phyloP scores from a whole-genome alignment of 2,113 vertebrate species.

The Neotragus pygmaeus region DNA sequence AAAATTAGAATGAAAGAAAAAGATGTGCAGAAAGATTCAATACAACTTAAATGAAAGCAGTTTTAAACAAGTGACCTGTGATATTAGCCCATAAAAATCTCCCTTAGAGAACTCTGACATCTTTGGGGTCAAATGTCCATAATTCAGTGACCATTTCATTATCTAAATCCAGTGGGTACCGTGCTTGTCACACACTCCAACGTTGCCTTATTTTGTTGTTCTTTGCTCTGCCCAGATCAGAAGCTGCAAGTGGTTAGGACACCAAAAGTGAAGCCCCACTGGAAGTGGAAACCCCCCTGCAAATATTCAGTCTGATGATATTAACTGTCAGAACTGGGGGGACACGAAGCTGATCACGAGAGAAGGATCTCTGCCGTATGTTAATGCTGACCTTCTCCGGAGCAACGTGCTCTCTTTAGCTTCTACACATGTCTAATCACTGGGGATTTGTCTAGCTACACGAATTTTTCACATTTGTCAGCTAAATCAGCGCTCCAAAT shows the following conservation, averaged over 20 bases:
- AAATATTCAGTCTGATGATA: not conserved
- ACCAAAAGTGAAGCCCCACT: not conserved
- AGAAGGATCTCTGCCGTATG: not conserved
- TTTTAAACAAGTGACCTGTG: slow-evolving; percentile 7
- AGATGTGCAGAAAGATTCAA: not conserved
- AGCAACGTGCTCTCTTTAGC: slow-evolving; percentile 28
- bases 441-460: slow-evolving; percentile 66
- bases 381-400: slow-evolving; percentile 53
- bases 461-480: slow-evolving; percentile 73
- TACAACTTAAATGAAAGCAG: not conserved
- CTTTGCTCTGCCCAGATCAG: not conserved
- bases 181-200: not conserved
- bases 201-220: not conserved
- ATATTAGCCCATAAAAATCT: not conserved
- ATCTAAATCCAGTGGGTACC: not conserved
- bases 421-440: slow-evolving; percentile 59
- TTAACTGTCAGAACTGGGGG: not conserved
- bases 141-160: not conserved
- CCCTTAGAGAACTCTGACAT: not conserved
- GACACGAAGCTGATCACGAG: not conserved
- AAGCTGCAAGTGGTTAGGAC: not conserved
- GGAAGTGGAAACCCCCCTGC: not conserved
- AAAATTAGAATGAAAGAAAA: not conserved
- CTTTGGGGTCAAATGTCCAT: not conserved
- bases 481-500: slow-evolving; percentile 69